Evolutionary conservation across 2,113 vertebrate species (phyloP), one percentile per base, ranked within the genome.

Genomic region (Hydropotes inermis): DNA sequence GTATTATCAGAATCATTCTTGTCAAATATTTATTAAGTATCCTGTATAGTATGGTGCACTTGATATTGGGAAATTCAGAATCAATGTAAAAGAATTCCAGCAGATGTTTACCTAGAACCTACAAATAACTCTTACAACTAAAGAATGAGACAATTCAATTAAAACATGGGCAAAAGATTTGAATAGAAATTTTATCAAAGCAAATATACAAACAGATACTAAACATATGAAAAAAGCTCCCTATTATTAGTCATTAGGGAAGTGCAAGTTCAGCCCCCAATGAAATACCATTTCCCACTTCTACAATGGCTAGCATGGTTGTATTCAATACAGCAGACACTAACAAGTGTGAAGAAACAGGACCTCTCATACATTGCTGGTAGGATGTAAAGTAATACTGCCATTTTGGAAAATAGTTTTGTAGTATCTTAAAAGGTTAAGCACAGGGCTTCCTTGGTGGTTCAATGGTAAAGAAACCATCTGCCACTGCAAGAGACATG

Each of bases 151-250:
- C 88, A 87, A 79, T 43, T 50, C 76, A 94, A 85, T 15, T 94
- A 82, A 94, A 96, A 88, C 39, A 87, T n/a, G 6, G 58, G 19
- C 54, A 85, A 96, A 91, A 81, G 54, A 96, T 86, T 61, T 91
- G 54, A 97, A 89, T 36, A 92, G n/a, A 60, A 30, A 60, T 86
- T 87, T 96, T 55, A 85, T 36, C n/a, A 76, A 89, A 81, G 4
- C 90, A 87, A 19, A 81, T 54, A 93, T 12, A 52, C 5, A 87
- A 78, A 92, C 70, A 39, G 50, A 87, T 55, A 92, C 3, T 74
- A 84, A 96, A 25, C 36, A 89, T 70, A 54, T 67, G 70, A 33
- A 94, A 95, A 91, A 83, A 70, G 70, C 11, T 88, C 54, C 79
- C 45, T 15, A 45, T 81, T 25, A 64, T 50, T 83, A 87, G 82